These are phyloP conservation scores for Telmatochromis bifrenatus DNA, from an alignment of 2,113 vertebrate genomes.

Conservation along the genomic window DNA sequence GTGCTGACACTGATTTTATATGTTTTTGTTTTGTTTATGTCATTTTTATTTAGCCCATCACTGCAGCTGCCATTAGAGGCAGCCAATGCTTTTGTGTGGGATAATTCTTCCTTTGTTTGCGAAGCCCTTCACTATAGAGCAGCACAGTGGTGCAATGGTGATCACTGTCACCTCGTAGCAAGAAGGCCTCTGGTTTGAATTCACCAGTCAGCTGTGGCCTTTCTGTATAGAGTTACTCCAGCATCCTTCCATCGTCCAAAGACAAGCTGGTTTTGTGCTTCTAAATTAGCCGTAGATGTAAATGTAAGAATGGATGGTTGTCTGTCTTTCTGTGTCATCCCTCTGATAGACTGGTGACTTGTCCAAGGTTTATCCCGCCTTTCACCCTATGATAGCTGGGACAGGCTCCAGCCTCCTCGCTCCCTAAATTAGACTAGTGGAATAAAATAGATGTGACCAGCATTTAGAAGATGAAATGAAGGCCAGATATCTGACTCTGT, in stretches of 20 bases:
- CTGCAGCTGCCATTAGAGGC: neutral
- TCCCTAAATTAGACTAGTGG: neutral
- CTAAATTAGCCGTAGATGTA: neutral
- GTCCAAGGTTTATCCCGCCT: neutral
- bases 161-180: neutral
- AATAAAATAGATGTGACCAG: neutral
- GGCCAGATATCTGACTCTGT: neutral
- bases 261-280: fast-evolving
- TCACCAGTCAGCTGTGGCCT: neutral
- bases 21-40: neutral
- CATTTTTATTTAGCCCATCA: neutral
- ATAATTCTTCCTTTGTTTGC: neutral
- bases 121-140: neutral
- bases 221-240: neutral
- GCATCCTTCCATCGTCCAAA: neutral
- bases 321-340: neutral
- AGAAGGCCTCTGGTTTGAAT: neutral
- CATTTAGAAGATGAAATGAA: neutral
- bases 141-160: neutral
- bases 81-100: neutral
- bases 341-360: neutral
- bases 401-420: neutral
- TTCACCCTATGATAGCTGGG: neutral
- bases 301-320: neutral
- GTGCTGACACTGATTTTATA: neutral